Percentiles rank a stretch among this genome's conserved stretches.
phyloP scores from a whole-genome alignment of 64 coral and sea anemone genomes.

The Porites lutea region DNA sequence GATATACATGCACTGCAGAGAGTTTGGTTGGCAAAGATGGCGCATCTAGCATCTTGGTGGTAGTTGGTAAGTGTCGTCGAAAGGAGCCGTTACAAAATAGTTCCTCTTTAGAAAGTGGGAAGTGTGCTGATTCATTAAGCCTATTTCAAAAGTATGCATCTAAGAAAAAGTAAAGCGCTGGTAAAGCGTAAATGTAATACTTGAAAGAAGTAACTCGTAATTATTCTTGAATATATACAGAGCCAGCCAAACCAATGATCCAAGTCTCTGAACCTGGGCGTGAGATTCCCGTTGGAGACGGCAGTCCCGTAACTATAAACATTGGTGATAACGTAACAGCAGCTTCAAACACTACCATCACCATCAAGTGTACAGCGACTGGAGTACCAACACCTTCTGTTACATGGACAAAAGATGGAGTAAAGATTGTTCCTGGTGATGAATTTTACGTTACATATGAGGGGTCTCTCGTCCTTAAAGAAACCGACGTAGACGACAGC shows the following conservation, averaged over 20 bases:
- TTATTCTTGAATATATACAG: slow-evolving; percentile 1
- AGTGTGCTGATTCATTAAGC: too few relatives aligned
- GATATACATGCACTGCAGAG: slow-evolving; percentile 54
- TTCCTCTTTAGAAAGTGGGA: too few relatives aligned
- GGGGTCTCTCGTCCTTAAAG: slow-evolving; percentile 14
- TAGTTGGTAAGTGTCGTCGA: slow-evolving; percentile 16
- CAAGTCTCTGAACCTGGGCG: slow-evolving; percentile 8
- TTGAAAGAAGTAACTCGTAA: too few relatives aligned
- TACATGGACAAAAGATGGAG: slow-evolving; percentile 41
- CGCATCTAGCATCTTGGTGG: neutral
- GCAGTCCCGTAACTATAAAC: slow-evolving; percentile 45
- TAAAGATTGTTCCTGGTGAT: neutral
- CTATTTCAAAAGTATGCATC: too few relatives aligned
- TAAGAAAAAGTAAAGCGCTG: too few relatives aligned
- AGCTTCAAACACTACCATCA: slow-evolving; percentile 67
- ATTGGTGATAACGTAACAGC: slow-evolving; percentile 52
- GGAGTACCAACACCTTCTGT: slow-evolving; percentile 65
- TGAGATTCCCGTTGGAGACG: slow-evolving; percentile 54
- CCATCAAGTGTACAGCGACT: slow-evolving; percentile 46
- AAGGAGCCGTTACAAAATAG: too few relatives aligned
- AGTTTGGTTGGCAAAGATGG: slow-evolving; percentile 41
- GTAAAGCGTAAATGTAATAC: too few relatives aligned
- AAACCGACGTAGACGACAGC: slow-evolving; percentile 13
- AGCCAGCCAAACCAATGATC: slow-evolving; percentile 77
- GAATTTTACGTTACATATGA: neutral